These are phyloP conservation scores for Podotricha telesiphe DNA, from an alignment of 2,888 invertebrate species.

Conservation along the genomic window DNA sequence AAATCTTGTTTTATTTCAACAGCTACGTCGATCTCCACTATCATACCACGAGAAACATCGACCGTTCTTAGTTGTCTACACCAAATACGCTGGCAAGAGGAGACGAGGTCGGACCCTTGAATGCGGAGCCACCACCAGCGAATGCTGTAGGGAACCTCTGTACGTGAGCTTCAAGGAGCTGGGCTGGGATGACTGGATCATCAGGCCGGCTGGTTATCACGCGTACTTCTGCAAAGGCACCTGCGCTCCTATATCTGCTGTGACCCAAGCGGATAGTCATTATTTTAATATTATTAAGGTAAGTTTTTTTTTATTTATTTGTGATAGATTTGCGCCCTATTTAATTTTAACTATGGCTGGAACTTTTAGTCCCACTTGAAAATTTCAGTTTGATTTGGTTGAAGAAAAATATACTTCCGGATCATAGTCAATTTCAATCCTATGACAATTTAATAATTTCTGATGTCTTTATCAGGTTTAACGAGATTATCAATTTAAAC, in stretches of 20 bases:
- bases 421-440: too few relatives aligned
- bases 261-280: conserved; percentile 82
- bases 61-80: conserved; percentile 92
- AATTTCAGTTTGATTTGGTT: too few relatives aligned
- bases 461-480: too few relatives aligned
- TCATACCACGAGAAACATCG: conserved; percentile 87
- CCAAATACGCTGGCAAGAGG: conserved; percentile 87
- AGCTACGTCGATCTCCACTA: conserved; percentile 86
- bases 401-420: too few relatives aligned
- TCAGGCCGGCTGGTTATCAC: conserved; percentile 91
- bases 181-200: conserved; percentile 95
- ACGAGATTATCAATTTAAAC: too few relatives aligned
- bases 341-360: too few relatives aligned
- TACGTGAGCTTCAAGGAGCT: conserved; percentile 93
- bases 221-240: conserved; percentile 94
- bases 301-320: conserved; percentile 54
- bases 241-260: conserved; percentile 88
- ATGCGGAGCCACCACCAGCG: conserved; percentile 86
- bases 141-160: conserved; percentile 92
- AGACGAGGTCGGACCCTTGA: conserved; percentile 86
- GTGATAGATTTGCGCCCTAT: not conserved
- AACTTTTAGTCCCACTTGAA: too few relatives aligned
- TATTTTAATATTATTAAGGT: conserved; percentile 91
- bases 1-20: conserved; percentile 44
- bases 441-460: too few relatives aligned